Evolutionary conservation across 2,113 vertebrate species (phyloP), one percentile per base, ranked within the genome.

Genomic region (Tautogolabrus adspersus): DNA sequence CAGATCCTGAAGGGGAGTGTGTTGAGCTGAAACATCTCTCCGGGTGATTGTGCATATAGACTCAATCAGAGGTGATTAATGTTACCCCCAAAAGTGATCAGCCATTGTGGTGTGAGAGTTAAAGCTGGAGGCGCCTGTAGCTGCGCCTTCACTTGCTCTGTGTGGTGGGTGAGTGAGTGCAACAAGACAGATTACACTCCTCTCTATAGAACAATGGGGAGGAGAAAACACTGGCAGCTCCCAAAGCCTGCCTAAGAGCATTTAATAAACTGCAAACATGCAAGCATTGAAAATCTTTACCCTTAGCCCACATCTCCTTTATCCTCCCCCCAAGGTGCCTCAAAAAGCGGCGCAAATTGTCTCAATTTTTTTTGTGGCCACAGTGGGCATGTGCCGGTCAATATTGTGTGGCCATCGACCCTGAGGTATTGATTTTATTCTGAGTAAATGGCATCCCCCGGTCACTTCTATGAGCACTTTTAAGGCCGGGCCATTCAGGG

Each of bases 31-130:
- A 52, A 73, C 77, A 58, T 66, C 9, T 81, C 52, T 65, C 57
- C 1, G 60, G 52, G 68, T 62, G 67, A 52, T 16, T 62, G 64
- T 57, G 69, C 61, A 66, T 57, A 70, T 57, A 70, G 70, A 62
- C 40, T 75, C 42, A 64, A 87, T 85, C 79, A 81, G 64, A 81
- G 71, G 66, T 91, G 88, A 92, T 91, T 90, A 87, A 91, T 90
- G 78, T 77, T 77, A 70, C 30, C 77, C 79, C 67, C 34, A 70
- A 76, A 73, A 89, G 83, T 87, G 77, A 90, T 85, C 85, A 66
- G 82, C 89, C 80, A 88, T 90, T 90, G 87, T 88, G 81, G 59
- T 66, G 56, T 26, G 64, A 67, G 79, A 72, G 81, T 75, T 55
- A 13, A 59, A 23, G 59, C 81, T 66, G 79, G 22, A 64, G 81